phyloP scores from a whole-genome alignment of 2,888 invertebrate genomes.

The Cryptocephalus moraei region DNA sequence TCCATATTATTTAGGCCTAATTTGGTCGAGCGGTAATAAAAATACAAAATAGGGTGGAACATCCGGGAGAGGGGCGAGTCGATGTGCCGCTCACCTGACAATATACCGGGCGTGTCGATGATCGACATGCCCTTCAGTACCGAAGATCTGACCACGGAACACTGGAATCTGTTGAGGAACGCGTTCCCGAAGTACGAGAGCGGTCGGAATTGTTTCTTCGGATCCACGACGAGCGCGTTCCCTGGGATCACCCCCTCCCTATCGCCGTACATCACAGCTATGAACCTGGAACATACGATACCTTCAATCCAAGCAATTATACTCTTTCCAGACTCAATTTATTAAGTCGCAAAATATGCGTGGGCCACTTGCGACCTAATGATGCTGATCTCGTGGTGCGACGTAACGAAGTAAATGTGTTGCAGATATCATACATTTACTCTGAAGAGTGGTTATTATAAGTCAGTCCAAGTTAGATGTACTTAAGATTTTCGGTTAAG shows the following conservation, averaged over 20 bases:
- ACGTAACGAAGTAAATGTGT: too few relatives aligned
- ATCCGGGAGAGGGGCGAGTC: too few relatives aligned
- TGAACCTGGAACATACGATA: conserved; percentile 54
- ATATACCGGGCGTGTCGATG: conserved; percentile 93
- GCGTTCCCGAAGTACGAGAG: conserved; percentile 95
- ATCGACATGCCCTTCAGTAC: conserved; percentile 92
- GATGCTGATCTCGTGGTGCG: too few relatives aligned
- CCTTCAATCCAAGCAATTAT: too few relatives aligned
- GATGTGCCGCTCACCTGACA: conserved; percentile 25
- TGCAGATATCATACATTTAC: too few relatives aligned
- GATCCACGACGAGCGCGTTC: conserved; percentile 95
- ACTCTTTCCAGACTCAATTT: too few relatives aligned
- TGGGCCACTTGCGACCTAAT: too few relatives aligned
- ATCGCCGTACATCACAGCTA: conserved; percentile 91
- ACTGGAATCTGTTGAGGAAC: conserved; percentile 94
- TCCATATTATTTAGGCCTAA: neutral
- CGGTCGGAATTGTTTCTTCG: conserved; percentile 92
- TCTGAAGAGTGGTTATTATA: too few relatives aligned
- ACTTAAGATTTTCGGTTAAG: too few relatives aligned
- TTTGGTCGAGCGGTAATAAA: too few relatives aligned
- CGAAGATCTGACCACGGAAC: conserved; percentile 79
- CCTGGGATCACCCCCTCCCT: conserved; percentile 87
- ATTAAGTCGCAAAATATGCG: too few relatives aligned
- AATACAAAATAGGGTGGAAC: neutral
- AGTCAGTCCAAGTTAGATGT: too few relatives aligned